phyloP scores from a whole-genome alignment of 2,888 invertebrate genomes.

The Teleiodes luculella region DNA sequence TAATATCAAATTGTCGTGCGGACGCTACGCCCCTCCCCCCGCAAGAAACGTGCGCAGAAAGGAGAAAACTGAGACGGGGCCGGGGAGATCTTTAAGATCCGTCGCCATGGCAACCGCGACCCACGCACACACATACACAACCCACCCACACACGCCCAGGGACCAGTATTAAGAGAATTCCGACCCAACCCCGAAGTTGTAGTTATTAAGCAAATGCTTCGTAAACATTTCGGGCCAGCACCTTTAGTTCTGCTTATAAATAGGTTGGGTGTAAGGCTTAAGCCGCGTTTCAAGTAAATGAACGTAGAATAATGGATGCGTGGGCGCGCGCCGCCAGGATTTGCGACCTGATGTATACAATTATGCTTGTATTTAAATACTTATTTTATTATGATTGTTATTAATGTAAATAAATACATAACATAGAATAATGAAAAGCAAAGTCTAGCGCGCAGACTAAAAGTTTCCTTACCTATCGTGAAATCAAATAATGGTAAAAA shows the following conservation, averaged over 20 bases:
- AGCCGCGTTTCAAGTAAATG: slow-evolving; percentile 47
- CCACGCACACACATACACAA: slow-evolving; percentile 49
- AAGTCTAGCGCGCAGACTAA: no score
- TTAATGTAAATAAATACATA: no score
- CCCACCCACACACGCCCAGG: slow-evolving; percentile 28
- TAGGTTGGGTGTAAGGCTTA: slow-evolving; percentile 63
- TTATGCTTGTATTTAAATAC: background rate
- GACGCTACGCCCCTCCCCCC: slow-evolving; percentile 64
- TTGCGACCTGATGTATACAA: background rate
- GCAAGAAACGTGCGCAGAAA: slow-evolving; percentile 77
- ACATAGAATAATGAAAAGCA: no score
- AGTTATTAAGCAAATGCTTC: slow-evolving; percentile 79
- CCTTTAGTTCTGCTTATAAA: slow-evolving; percentile 69
- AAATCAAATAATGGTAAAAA: no score
- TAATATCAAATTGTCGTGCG: slow-evolving; percentile 34
- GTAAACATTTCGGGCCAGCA: slow-evolving; percentile 75
- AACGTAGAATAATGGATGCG: slow-evolving; percentile 12
- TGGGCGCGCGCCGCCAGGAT: no score
- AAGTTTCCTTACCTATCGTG: no score
- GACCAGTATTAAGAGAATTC: slow-evolving; percentile 74
- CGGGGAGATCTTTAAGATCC: slow-evolving; percentile 78
- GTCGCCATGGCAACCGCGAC: slow-evolving; percentile 68
- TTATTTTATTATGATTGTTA: no score
- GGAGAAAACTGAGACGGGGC: slow-evolving; percentile 74
- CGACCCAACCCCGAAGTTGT: slow-evolving; percentile 71